These are phyloP conservation scores for Mus spicilegus DNA, from an alignment of 2,113 vertebrate species.

Conservation along the genomic window DNA sequence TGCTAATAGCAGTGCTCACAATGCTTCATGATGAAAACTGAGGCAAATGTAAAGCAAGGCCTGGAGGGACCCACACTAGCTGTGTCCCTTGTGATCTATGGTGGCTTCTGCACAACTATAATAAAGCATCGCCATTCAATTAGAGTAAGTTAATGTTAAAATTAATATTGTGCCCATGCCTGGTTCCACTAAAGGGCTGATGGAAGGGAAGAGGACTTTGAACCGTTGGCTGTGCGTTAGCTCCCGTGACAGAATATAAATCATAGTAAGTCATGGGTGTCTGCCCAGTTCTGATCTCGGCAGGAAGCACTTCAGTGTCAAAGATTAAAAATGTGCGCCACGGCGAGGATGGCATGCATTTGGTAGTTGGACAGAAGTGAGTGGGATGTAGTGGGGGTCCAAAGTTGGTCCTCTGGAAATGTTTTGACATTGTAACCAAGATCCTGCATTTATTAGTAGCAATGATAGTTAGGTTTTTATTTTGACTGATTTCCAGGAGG, in stretches of 20 bases:
- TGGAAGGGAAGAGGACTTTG: constrained; percentile 63
- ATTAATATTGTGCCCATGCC: constrained; percentile 71
- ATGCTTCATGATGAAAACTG: constrained; percentile 33
- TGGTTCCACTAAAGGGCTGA: constrained; percentile 56
- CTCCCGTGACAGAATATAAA: constrained; percentile 76
- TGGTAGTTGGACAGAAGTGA: constrained; percentile 64
- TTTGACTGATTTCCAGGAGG: constrained; percentile 63
- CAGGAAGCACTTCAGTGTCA: constrained; percentile 63
- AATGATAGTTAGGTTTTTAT: constrained; percentile 70
- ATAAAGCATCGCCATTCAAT: constrained; percentile 69
- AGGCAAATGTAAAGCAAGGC: constrained; percentile 46
- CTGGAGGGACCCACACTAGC: constrained; percentile 19
- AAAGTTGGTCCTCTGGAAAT: constrained; percentile 64
- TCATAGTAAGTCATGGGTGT: constrained; percentile 69
- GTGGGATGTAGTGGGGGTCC: constrained; percentile 55
- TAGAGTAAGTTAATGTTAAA: constrained; percentile 71
- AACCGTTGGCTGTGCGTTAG: constrained; percentile 69
- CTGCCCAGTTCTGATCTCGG: constrained; percentile 66
- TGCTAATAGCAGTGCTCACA: constrained; percentile 33
- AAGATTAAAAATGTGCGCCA: constrained; percentile 57
- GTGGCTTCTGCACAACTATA: constrained; percentile 16
- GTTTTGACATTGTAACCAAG: constrained; percentile 67
- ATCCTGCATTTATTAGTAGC: constrained; percentile 67
- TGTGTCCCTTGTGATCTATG: constrained; percentile 57
- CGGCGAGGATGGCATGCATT: constrained; percentile 43